Percentiles rank a stretch among this genome's conserved stretches.
Conservation (phyloP, 1,140 invertebrate species). For the Popillia japonica region DNA sequence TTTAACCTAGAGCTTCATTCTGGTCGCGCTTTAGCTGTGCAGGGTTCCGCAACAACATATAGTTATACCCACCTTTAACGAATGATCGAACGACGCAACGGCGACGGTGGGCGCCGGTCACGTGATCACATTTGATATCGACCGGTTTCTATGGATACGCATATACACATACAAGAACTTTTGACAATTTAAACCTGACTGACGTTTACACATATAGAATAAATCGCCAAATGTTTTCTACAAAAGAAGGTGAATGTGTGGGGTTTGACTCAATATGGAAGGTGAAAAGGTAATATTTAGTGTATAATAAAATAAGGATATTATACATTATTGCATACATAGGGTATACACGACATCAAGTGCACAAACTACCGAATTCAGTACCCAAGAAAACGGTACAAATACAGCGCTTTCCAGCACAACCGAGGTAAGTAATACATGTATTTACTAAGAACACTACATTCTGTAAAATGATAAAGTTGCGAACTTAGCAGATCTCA, state of each 20-base stretch:
- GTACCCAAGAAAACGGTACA: not conserved
- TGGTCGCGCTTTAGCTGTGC: too few species aligned
- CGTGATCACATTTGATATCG: not conserved
- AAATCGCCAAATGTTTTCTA: slow-evolving; percentile 50
- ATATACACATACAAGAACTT: not conserved
- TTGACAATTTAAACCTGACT: not conserved
- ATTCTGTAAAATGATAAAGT: too few species aligned
- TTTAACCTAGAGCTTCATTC: too few species aligned
- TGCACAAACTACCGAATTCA: slow-evolving; percentile 51
- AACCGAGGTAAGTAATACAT: slow-evolving; percentile 29
- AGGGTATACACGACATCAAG: slow-evolving; percentile 49
- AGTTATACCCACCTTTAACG: too few species aligned
- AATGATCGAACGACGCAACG: too few species aligned
- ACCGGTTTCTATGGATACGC: not conserved
- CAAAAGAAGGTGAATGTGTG: slow-evolving; percentile 56
- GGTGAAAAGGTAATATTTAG: slow-evolving; percentile 52
- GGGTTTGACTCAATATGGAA: slow-evolving; percentile 58
- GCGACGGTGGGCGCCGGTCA: too few species aligned
- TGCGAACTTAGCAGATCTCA: too few species aligned
- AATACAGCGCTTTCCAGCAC: slow-evolving; percentile 28
- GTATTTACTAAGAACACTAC: too few species aligned
- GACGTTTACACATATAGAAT: not conserved
- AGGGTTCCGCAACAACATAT: too few species aligned
- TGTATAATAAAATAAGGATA: not conserved
- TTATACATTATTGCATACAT: slow-evolving; percentile 25